Base-by-base conservation (phyloP, 2,797 vertebrate species). In the Anabas testudineus region DNA sequence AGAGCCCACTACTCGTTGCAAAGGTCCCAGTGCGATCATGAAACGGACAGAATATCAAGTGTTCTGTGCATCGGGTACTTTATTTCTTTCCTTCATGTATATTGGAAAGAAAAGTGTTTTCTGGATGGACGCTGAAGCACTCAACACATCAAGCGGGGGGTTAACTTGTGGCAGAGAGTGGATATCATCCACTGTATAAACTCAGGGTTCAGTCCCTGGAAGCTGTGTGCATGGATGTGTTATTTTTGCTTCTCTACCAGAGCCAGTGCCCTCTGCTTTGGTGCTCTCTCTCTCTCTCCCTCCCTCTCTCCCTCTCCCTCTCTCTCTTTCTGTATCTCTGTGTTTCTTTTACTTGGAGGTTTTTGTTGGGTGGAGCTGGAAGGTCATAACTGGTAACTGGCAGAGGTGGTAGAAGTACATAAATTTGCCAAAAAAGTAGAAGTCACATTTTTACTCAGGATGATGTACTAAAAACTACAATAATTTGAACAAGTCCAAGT, bases 1-100 rank as follows among this genome's bases (percentile, higher is more conserved):
- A 80, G 58, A 71, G 82, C 71, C 61, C 61, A 14, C 46, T 24
- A 15, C 24, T 73, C 39, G 47, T 42, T 67, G 61, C 62, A 67
- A 30, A 62, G 48, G 51, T 52, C 48, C 60, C 47, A 41, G 49
- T 61, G 36, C 51, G 48, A 48, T 55, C 60, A 41, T 1, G 0
- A 63, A 66, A 65, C 1, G 0, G 46, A 58, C 21, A 13, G 39
- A 85, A 67, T 66, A 67, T 64, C 41, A 75, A 68, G 22, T 70
- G 64, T 26, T 48, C 34, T 8, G 14, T 67, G 30, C 59, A 21
- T 56, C 37, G 49, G 24, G 7, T 49, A 19, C 34, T 32, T 71
- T 19, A 36, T 57, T 52, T 43, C 5, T 55, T 69, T 62, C 1
- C 2, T 46, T 46, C 7, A 13, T 56, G 22, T 26, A 9, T 36